Conservation (phyloP, 2,113 vertebrate genomes). For the Macrotis lagotis region DNA sequence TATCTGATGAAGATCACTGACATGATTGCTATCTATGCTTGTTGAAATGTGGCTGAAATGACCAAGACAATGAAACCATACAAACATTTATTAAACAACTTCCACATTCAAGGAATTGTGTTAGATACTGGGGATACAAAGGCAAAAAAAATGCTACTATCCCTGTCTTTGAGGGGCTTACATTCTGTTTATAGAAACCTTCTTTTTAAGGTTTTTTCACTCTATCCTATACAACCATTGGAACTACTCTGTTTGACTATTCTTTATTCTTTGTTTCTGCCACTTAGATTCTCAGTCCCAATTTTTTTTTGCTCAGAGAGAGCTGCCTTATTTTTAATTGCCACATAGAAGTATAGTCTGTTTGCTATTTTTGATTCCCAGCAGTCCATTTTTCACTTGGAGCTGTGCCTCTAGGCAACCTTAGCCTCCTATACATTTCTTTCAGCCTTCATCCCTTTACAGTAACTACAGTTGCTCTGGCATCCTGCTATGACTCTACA, state of each 20-base stretch:
- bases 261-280: not conserved
- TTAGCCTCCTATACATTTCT: not conserved
- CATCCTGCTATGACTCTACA: not conserved
- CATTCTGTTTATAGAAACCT: not conserved
- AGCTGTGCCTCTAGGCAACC: not conserved
- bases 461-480: not conserved
- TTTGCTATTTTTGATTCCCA: not conserved
- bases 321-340: not conserved
- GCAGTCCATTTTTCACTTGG: not conserved
- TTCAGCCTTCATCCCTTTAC: not conserved
- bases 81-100: not conserved
- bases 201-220: too few species aligned
- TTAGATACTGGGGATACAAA: not conserved
- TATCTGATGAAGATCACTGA: not conserved
- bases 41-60: not conserved
- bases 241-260: not conserved
- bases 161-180: not conserved
- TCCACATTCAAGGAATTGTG: not conserved
- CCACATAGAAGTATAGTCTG: not conserved
- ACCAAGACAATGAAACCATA: not conserved
- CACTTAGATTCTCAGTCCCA: not conserved
- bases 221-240: not conserved
- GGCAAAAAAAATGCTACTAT: not conserved
- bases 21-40: too few species aligned
- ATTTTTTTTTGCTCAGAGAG: not conserved